Evolutionary conservation across 2,113 vertebrate genomes (phyloP).

Genomic region (Numenius arquata): DNA sequence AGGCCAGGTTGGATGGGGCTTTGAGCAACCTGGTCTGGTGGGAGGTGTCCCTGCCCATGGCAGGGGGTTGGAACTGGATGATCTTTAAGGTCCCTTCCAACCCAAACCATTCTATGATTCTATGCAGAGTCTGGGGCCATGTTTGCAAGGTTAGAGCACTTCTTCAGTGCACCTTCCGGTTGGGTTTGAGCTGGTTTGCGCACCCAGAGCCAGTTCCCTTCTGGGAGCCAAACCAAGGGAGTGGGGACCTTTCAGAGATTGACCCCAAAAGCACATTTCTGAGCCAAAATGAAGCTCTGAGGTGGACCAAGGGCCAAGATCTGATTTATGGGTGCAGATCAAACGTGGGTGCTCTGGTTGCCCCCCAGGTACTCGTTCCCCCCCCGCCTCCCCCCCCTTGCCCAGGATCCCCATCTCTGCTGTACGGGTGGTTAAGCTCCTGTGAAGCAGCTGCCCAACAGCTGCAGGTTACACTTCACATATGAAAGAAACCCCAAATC

Average conservation of each 20-base stretch:
- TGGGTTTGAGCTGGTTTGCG: neutral
- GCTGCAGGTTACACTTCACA: slow-evolving; percentile 27
- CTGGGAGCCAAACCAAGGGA: neutral
- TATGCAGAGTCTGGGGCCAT: no score
- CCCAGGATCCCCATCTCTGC: neutral
- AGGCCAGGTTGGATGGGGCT: no score
- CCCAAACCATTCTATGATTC: no score
- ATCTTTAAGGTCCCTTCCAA: no score
- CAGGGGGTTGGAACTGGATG: no score
- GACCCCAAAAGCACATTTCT: rapidly evolving
- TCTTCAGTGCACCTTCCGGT: neutral
- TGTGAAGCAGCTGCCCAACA: slow-evolving; percentile 21
- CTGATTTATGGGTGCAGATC: neutral
- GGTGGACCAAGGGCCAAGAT: neutral
- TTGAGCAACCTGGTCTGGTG: no score
- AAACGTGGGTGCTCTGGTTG: neutral
- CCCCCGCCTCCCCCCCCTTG: neutral
- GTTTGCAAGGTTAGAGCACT: neutral
- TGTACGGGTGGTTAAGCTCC: slow-evolving; percentile 28
- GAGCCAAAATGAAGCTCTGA: neutral
- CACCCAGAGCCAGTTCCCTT: neutral
- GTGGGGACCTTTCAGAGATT: neutral
- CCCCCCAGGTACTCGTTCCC: neutral
- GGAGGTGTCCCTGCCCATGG: no score
- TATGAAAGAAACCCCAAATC: slow-evolving; percentile 58